Conservation (phyloP, 2,113 vertebrate species). For the Festucalex cinctus region DNA sequence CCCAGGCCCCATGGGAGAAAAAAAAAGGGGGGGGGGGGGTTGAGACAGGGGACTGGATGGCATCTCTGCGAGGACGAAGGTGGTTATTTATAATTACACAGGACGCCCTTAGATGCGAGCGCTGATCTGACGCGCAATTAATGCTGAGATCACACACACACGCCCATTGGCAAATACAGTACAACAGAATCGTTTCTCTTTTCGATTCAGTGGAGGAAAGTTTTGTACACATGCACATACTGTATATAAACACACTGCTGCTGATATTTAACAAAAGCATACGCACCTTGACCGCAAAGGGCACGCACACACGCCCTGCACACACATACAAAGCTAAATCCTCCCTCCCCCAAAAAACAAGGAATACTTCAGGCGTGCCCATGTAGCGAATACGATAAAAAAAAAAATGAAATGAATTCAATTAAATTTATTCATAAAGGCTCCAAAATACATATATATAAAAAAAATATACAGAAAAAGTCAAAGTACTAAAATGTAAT, state of each 20-base stretch:
- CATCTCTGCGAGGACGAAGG: slow-evolving; percentile 86
- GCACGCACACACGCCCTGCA: slow-evolving; percentile 29
- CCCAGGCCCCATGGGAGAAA: slow-evolving; percentile 85
- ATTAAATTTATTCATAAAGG: no score
- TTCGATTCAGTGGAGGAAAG: slow-evolving; percentile 46
- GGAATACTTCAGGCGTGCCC: no score
- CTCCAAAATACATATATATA: no score
- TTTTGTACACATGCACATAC: slow-evolving; percentile 61
- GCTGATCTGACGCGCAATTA: slow-evolving; percentile 95
- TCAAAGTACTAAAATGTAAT: no score
- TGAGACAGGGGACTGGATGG: slow-evolving; percentile 85
- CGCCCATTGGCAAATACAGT: slow-evolving; percentile 52
- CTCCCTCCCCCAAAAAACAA: no score
- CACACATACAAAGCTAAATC: slow-evolving; percentile 30
- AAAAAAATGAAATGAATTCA: no score
- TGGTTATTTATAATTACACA: slow-evolving; percentile 86
- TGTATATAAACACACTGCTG: slow-evolving; percentile 11
- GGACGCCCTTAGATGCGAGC: slow-evolving; percentile 77
- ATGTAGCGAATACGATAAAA: no score
- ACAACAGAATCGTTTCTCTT: slow-evolving; percentile 70
- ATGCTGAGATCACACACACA: slow-evolving; percentile 82
- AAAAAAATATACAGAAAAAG: no score
- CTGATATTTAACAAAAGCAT: slow-evolving; percentile 31
- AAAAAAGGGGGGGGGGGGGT: slow-evolving; percentile 84
- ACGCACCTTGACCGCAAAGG: slow-evolving; percentile 43